Conservation (phyloP, 37 sponge, comb jelly and placozoan species). For the Geodia barretti region DNA sequence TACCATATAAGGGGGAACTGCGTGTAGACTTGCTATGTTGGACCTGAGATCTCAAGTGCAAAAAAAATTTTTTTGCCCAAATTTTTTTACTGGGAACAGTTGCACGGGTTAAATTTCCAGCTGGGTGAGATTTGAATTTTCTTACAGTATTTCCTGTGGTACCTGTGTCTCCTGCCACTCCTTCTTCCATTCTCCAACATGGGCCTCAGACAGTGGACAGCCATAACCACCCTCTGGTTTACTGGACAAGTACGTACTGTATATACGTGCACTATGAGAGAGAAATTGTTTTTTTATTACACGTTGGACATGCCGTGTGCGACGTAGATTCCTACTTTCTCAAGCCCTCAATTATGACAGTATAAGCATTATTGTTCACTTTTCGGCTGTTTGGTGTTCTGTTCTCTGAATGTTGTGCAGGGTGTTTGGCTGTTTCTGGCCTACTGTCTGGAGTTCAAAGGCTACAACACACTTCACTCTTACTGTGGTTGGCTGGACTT, state of each 20-base stretch:
- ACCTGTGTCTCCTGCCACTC: constrained; percentile 91
- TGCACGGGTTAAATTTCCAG: not conserved
- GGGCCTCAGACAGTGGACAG: constrained; percentile 19
- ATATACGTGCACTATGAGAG: not conserved
- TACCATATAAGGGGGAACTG: too few species aligned
- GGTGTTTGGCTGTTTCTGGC: constrained; percentile 92
- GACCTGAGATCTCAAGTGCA: too few species aligned
- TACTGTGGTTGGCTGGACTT: constrained; percentile 85
- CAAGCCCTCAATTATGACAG: not conserved
- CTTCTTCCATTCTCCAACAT: constrained; percentile 58
- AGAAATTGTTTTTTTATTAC: too few species aligned
- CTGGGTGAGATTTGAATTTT: not conserved
- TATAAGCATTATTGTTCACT: not conserved
- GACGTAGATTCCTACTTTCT: not conserved
- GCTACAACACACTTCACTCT: constrained; percentile 74
- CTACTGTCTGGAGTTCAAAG: constrained; percentile 92
- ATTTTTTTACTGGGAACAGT: too few species aligned
- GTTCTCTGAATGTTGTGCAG: constrained; percentile 41
- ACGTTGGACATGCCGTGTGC: not conserved
- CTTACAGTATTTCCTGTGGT: constrained; percentile 98
- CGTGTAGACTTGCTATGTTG: too few species aligned
- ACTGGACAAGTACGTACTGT: constrained; percentile 75
- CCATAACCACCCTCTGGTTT: constrained; percentile 74
- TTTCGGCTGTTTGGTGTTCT: constrained; percentile 1
- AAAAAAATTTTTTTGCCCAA: too few species aligned